phyloP scores from a whole-genome alignment of 2,888 invertebrate genomes.

The Dasysyrphus tricinctus region DNA sequence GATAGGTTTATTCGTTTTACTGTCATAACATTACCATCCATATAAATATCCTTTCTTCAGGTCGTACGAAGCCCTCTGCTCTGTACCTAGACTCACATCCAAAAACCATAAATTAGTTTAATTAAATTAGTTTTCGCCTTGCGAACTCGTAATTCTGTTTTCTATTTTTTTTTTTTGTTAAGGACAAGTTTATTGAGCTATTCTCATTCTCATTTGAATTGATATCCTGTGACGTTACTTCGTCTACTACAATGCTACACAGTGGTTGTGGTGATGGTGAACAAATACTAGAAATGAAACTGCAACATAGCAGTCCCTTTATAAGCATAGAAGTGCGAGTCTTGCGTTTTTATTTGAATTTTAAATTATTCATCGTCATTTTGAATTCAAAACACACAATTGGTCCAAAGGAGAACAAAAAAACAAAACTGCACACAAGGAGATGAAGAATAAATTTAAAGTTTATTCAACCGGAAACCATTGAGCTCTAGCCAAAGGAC shows the following conservation, averaged over 20 bases:
- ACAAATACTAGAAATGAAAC: neutral
- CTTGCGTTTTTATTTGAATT: conserved; percentile 23
- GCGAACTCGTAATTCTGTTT: neutral
- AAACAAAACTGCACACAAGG: neutral
- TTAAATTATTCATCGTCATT: conserved; percentile 53
- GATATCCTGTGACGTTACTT: conserved; percentile 17
- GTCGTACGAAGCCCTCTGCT: neutral
- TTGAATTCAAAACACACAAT: conserved; percentile 52
- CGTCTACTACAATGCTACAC: neutral
- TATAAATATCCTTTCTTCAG: conserved; percentile 15
- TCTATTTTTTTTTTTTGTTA: neutral
- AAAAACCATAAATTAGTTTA: conserved; percentile 38
- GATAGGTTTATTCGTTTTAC: conserved; percentile 6
- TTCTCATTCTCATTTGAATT: conserved; percentile 37
- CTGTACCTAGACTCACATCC: neutral
- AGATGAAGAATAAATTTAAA: conserved; percentile 1
- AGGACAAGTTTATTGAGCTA: neutral
- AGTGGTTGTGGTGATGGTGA: conserved; percentile 13
- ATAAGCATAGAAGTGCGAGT: neutral
- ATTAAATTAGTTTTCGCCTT: conserved; percentile 55
- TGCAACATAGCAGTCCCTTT: neutral
- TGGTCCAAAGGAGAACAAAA: neutral
- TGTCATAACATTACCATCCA: conserved; percentile 15
- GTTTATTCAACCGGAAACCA: conserved; percentile 8
- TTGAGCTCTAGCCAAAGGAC: neutral